Evolutionary conservation across 2,113 vertebrate species (phyloP), one percentile per base, ranked within the genome.

Genomic region (Megaceryle maxima): DNA sequence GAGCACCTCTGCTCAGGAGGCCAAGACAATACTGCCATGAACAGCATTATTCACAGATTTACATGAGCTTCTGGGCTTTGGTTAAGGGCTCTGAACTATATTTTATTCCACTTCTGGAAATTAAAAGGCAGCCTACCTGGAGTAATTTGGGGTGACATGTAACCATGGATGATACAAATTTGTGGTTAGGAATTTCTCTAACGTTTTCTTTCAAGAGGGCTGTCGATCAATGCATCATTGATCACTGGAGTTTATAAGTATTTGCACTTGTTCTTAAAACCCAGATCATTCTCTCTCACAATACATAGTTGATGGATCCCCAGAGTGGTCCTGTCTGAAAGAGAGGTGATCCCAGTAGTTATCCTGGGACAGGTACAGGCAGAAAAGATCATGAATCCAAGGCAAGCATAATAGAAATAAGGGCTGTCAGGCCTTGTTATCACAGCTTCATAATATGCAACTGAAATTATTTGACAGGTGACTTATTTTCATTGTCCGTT

Each of bases 11-110:
- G 0, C 12, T 17, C 15, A 35, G 33, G 66, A 51, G 41, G 11
- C 46, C 48, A 11, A 31, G 25, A 3, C 0, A 3, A 11, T 21
- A 13, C n/a, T 25, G 3, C 16, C 6, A 3, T 7, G 35, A 67
- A 22, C 16, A 74, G 41, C 15, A 8, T n/a, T 77, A 31, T 41
- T 37, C 50, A 74, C 0, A 4, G 46, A 48, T 33, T 39, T 69
- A 7, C 10, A 13, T 1, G 1, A 59, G 28, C 31, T n/a, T 35
- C 66, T 76, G 29, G 16, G 11, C 35, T 75, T 78, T 60, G 22
- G 6, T 83, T 83, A 83, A 48, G 63, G 48, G 37, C 26, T 33
- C 19, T n/a, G 8, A 39, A 14, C 5, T 44, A 4, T 5, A 5
- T 55, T 83, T 84, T 55, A 41, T 59, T 51, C 17, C 11, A 3